Conservation (phyloP, 2,888 invertebrate genomes). For the Macropis europaea region DNA sequence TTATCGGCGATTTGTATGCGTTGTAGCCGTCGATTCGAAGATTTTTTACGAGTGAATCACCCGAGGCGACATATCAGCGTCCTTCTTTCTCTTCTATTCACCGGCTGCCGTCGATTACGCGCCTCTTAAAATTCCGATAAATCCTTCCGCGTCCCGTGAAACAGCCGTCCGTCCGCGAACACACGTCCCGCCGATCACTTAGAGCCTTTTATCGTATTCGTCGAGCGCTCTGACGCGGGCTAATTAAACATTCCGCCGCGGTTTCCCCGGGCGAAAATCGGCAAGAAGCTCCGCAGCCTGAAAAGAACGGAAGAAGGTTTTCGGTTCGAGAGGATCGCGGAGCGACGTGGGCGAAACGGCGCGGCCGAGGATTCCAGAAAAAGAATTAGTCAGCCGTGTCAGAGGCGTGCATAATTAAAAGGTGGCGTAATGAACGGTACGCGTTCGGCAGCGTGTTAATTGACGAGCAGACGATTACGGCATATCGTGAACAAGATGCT, state of each 20-base stretch:
- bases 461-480: slow-evolving; percentile 69
- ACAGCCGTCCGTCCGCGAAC: slow-evolving; percentile 13
- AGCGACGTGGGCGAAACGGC: slow-evolving; percentile 33
- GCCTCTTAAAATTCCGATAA: slow-evolving; percentile 23
- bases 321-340: slow-evolving; percentile 33
- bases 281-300: no score
- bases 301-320: not conserved
- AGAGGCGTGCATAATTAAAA: slow-evolving; percentile 56
- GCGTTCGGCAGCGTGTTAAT: slow-evolving; percentile 66
- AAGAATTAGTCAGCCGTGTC: slow-evolving; percentile 48
- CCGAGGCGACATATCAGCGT: slow-evolving; percentile 5
- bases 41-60: slow-evolving; percentile 44
- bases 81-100: not conserved
- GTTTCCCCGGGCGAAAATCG: slow-evolving; percentile 5
- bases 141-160: not conserved
- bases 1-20: slow-evolving; percentile 43
- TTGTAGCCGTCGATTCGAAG: slow-evolving; percentile 12
- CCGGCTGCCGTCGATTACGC: slow-evolving; percentile 5
- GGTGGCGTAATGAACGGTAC: slow-evolving; percentile 59
- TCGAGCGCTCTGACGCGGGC: not conserved
- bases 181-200: not conserved
- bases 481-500: slow-evolving; percentile 66
- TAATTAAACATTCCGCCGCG: slow-evolving; percentile 9
- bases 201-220: not conserved
- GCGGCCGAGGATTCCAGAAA: slow-evolving; percentile 37